These are phyloP conservation scores for Leptopilina syphax DNA, from an alignment of 2,888 invertebrate genomes.

Conservation along the genomic window DNA sequence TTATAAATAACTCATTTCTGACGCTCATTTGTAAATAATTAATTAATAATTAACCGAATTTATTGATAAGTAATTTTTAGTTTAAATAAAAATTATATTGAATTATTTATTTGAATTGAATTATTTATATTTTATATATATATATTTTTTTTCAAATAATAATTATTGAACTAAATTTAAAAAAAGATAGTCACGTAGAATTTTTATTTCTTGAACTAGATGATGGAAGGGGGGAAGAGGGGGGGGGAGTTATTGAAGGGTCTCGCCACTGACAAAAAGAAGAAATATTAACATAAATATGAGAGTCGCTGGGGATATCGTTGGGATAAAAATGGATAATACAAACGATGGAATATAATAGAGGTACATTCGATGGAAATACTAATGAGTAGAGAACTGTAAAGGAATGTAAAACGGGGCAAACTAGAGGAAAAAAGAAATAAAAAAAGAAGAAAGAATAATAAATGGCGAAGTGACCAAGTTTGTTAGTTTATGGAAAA, in stretches of 20 bases:
- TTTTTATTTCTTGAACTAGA: too few species aligned
- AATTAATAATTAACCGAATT: too few species aligned
- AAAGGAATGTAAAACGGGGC: conserved; percentile 77
- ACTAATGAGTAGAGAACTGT: conserved; percentile 69
- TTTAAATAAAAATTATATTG: too few species aligned
- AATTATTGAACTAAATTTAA: too few species aligned
- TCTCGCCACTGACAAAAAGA: conserved; percentile 40
- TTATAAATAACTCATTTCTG: too few species aligned
- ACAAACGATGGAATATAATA: conserved; percentile 71
- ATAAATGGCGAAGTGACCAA: conserved; percentile 30
- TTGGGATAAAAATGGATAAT: conserved; percentile 70
- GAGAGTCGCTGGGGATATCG: conserved; percentile 65
- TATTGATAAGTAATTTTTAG: too few species aligned
- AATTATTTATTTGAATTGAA: too few species aligned
- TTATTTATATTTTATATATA: too few species aligned
- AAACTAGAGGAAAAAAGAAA: neutral
- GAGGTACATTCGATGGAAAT: conserved; percentile 67
- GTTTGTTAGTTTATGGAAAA: conserved; percentile 19
- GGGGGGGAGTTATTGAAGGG: conserved; percentile 32
- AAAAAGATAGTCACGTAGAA: too few species aligned
- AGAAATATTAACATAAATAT: conserved; percentile 60
- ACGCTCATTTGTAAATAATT: too few species aligned
- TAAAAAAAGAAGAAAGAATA: neutral
- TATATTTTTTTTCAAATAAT: too few species aligned
- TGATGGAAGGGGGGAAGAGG: neutral